Evolutionary conservation across 2,888 invertebrate genomes (phyloP), one percentile per base, ranked within the genome.

Genomic region (Leucophenga maculata): DNA sequence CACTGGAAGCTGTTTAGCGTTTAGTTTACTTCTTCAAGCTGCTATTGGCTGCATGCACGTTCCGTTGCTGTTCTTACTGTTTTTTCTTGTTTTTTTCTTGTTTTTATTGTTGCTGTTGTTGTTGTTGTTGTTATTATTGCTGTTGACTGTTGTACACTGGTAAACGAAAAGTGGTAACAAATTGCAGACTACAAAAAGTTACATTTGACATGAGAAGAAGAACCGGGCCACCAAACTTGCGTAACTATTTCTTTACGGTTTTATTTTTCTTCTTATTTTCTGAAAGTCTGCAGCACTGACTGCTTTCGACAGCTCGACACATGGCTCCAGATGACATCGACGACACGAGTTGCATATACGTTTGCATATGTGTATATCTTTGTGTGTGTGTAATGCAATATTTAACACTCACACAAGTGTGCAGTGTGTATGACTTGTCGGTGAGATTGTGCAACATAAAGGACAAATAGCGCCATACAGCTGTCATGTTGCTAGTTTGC

Each of bases 11-110:
- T 22, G 22, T 54, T 20, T 54, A 20, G 18, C 54, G 14, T 54
- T 20, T 18, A 8, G 39, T 39, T 11, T 39, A 11, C 6, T 39
- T 11, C 11, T 54, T 20, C 18, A 54, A 18, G 18, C 54, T 14
- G 9, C 16, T 4, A 52, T 16, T 52, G 11, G 54, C 18, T 20
- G 18, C 60, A 68, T 68, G 67, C 67, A 57, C 55, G 54, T 57
- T 44, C 57, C 52, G 13, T 46, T 20, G n/a, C n/a, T n/a, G n/a
- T n/a, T 32, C 50, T 52, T 22, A 26, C 14, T 0, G 22, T 50
- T 9, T 16, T 22, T 16, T 39, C 14, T 39, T 46, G 48, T 14
- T 69, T 55, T 26, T n/a, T n/a, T 39, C n/a, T 31, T 73, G n/a
- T 32, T 54, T 26, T 31, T 39, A 16, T 39, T 46, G 48, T 14